A percentile compares a stretch with the other conserved stretches of the same genome.
Conservation (phyloP, 2,113 vertebrate genomes). For the Mungos mungo region DNA sequence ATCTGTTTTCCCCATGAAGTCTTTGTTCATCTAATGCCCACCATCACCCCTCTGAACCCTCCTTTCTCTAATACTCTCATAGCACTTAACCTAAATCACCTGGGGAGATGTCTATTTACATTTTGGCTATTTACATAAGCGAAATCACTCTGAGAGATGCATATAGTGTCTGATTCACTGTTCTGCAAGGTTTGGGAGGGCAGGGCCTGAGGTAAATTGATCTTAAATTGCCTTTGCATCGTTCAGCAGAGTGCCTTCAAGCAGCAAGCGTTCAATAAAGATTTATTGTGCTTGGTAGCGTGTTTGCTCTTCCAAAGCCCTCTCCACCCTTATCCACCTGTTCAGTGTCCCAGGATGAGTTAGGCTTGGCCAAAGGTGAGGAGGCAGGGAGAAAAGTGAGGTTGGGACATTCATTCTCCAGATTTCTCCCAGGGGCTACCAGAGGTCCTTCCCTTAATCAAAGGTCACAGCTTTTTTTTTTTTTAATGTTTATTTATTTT, state of each 20-base stretch:
- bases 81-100: neutral
- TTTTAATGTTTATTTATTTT: no score
- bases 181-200: neutral
- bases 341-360: neutral
- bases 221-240: neutral
- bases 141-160: neutral
- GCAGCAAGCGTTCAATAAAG: neutral
- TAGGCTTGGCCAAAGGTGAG: neutral
- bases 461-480: no score
- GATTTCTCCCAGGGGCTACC: neutral
- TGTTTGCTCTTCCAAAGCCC: neutral
- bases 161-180: neutral
- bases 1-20: neutral
- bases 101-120: neutral
- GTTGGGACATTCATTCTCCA: no score
- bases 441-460: neutral
- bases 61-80: neutral
- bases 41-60: neutral
- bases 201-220: neutral
- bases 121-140: neutral
- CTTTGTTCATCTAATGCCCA: neutral
- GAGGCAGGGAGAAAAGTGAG: neutral
- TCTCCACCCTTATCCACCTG: neutral
- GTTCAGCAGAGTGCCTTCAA: neutral
- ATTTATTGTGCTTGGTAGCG: neutral